phyloP scores from a whole-genome alignment of 2,888 invertebrate species.

The Trimorus sp. region DNA sequence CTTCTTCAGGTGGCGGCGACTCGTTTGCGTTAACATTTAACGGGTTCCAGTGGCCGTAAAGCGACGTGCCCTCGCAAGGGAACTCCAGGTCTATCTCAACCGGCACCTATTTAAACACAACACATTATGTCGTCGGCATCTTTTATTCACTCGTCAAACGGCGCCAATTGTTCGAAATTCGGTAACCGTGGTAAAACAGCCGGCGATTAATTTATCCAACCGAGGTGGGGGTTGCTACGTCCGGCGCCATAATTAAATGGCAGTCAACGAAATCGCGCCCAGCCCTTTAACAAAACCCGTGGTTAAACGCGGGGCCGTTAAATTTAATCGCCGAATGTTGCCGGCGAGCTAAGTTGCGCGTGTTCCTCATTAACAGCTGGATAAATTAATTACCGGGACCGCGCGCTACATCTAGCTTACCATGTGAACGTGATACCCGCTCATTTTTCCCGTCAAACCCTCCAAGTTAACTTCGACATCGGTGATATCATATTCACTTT shows the following conservation, averaged over 20 bases:
- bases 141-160: not conserved
- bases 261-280: not conserved
- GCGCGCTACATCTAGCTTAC: slow-evolving; percentile 80
- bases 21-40: slow-evolving; percentile 86
- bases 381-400: slow-evolving; percentile 52
- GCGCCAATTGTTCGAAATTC: too few relatives aligned
- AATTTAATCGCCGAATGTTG: not conserved
- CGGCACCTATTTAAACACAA: slow-evolving; percentile 85
- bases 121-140: not conserved
- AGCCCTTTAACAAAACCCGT: too few relatives aligned
- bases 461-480: slow-evolving; percentile 90
- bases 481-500: slow-evolving; percentile 92
- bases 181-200: too few relatives aligned
- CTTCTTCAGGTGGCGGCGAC: slow-evolving; percentile 85
- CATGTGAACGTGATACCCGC: slow-evolving; percentile 91
- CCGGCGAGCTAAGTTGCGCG: not conserved
- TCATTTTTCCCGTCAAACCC: slow-evolving; percentile 85
- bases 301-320: not conserved
- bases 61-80: slow-evolving; percentile 91
- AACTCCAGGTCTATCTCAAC: slow-evolving; percentile 92
- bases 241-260: not conserved
- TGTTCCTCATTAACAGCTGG: not conserved
- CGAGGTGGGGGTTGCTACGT: too few relatives aligned
- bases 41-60: slow-evolving; percentile 95
- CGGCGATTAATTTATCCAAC: too few relatives aligned